Base-by-base conservation (phyloP, 2,113 vertebrate species). In the Leptosomus discolor region DNA sequence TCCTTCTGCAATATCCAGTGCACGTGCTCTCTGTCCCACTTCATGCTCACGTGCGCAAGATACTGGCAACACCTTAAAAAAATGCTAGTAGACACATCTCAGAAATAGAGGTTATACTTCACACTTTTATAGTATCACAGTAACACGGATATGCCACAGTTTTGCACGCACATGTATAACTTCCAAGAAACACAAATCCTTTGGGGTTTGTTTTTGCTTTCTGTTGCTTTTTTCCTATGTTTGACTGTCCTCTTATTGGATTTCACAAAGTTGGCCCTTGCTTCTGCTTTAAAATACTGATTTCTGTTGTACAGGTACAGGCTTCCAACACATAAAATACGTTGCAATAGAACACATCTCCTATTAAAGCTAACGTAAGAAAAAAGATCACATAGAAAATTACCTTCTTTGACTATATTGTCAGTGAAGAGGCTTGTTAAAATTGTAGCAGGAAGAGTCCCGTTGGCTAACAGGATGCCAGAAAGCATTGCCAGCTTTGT, bases 391-490 rank as follows among this genome's bases (percentile, higher is more conserved):
- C 1, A 34, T 0, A 46, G 46, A 34, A 39, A 19, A 68, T 95
- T 98, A 99, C 99, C 99, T 98, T 99, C 99, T 98, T 99, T 99
- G 96, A 99, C 99, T 83, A 99, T 97, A 85, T 98, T 99, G 94
- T 99, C 99, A 34, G 98, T 99, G 98, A 99, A 99, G 90, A 99
- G 99, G 90, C 99, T 99, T 97, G 98, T 99, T 96, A 99, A 98
- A 97, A 99, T 99, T 61, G 97, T 96, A 67, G 99, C 98, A 13
- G 98, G 98, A 87, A 99, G 98, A 34, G 97, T 98, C 61, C 98
- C 98, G 2, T 98, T 99, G 93, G 98, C 99, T 91, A 99, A 96
- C 83, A 99, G 98, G 94, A 99, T 98, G 50, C 99, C 99, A 6
- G 99, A 99, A 86, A 99, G 98, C 98, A 99, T 99, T 39, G 99